Percentiles rank a stretch among this genome's conserved stretches.
These are phyloP conservation scores for Ageneiosus marmoratus DNA, from an alignment of 2,113 vertebrate genomes.

Conservation along the genomic window DNA sequence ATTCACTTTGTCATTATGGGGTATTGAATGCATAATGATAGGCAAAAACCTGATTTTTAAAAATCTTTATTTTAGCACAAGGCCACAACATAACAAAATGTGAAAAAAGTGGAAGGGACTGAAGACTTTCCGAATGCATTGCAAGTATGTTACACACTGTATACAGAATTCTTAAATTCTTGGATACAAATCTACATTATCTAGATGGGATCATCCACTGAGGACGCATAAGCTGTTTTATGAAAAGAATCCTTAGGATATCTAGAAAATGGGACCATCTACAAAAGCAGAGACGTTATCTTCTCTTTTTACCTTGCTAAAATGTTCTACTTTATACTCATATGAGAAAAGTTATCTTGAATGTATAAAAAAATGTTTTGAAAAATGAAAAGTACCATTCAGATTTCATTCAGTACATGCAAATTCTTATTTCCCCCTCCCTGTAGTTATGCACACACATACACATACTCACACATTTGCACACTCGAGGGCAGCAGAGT, in stretches of 20 bases:
- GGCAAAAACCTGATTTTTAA: too few species aligned
- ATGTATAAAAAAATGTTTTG: neutral
- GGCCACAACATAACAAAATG: too few species aligned
- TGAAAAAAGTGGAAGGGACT: too few species aligned
- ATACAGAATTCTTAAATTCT: neutral
- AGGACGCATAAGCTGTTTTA: neutral
- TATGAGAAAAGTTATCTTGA: neutral
- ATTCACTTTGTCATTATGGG: too few species aligned
- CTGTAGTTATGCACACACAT: conserved; percentile 20
- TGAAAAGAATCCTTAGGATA: neutral
- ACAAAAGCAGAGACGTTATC: neutral
- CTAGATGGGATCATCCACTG: neutral
- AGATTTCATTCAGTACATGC: neutral
- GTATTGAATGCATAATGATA: too few species aligned
- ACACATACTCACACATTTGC: neutral
- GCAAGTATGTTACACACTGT: too few species aligned
- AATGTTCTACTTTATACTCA: neutral
- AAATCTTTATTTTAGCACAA: too few species aligned
- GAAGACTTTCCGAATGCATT: too few species aligned
- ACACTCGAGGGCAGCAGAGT: conserved; percentile 60
- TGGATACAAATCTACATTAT: neutral
- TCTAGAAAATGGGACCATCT: neutral
- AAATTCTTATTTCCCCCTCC: neutral
- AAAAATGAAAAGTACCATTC: neutral
- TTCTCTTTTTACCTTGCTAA: neutral